Conservation (phyloP, 2,888 invertebrate species). For the Hedychridium roseum region DNA sequence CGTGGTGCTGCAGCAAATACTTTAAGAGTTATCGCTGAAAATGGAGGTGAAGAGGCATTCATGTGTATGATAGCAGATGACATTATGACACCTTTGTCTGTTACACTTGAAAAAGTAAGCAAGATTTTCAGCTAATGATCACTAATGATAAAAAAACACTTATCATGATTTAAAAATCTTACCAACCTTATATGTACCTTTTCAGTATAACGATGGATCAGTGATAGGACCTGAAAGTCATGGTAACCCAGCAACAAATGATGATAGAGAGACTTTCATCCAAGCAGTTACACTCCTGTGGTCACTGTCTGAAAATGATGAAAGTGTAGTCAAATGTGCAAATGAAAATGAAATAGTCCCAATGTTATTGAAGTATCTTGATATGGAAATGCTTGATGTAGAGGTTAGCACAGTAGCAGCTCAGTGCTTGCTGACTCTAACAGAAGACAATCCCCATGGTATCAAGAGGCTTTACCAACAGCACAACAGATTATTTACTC, state of each 20-base stretch:
- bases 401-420: constrained; percentile 68
- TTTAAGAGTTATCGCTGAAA: constrained; percentile 72
- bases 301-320: constrained; percentile 76
- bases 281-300: constrained; percentile 74
- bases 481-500: constrained; percentile 53
- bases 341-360: constrained; percentile 72
- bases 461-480: constrained; percentile 67
- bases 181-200: too few relatives aligned
- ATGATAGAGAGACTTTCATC: constrained; percentile 72
- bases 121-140: neutral
- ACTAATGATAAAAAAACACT: too few relatives aligned
- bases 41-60: constrained; percentile 69
- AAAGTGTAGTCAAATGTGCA: constrained; percentile 71
- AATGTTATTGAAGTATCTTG: constrained; percentile 70
- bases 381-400: constrained; percentile 68
- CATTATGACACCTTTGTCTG: constrained; percentile 74
- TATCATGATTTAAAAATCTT: too few relatives aligned
- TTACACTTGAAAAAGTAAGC: constrained; percentile 70
- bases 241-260: constrained; percentile 55
- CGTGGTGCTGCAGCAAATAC: constrained; percentile 75
- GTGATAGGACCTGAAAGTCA: constrained; percentile 56
- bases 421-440: constrained; percentile 75
- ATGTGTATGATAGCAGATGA: constrained; percentile 75
- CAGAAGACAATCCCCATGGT: constrained; percentile 74
- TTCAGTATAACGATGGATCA: constrained; percentile 66